Conservation (phyloP, 2,888 invertebrate genomes). For the Escarpia spicata region DNA sequence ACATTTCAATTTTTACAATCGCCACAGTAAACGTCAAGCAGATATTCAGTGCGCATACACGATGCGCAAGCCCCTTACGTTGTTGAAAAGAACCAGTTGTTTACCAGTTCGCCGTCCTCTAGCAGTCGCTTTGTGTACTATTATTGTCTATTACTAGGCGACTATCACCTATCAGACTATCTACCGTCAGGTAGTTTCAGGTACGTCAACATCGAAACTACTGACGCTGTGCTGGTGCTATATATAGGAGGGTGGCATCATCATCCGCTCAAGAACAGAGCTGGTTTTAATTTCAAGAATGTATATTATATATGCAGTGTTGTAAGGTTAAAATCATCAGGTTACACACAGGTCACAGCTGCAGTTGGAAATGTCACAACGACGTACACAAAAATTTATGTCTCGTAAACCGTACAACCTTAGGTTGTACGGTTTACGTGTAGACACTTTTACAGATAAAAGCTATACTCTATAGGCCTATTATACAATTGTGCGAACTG, state of each 20-base stretch:
- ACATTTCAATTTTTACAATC: constrained; percentile 10
- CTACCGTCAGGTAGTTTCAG: background rate
- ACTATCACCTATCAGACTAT: background rate
- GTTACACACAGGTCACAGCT: too few relatives aligned
- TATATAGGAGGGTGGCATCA: background rate
- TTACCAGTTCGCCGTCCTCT: background rate
- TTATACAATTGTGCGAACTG: too few relatives aligned
- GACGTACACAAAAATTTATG: too few relatives aligned
- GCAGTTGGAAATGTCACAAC: too few relatives aligned
- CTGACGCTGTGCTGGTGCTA: background rate
- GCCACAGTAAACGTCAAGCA: background rate
- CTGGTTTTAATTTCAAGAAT: background rate
- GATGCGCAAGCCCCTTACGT: background rate
- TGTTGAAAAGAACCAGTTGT: background rate
- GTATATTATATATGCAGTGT: too few relatives aligned
- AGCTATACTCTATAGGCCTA: too few relatives aligned
- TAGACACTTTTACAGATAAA: too few relatives aligned
- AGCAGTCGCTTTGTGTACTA: constrained; percentile 18
- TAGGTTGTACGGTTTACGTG: too few relatives aligned
- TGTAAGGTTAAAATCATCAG: too few relatives aligned
- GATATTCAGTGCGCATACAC: background rate
- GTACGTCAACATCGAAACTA: background rate
- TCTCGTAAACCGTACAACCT: too few relatives aligned
- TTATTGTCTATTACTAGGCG: background rate
- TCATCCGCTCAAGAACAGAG: background rate